Conservation (phyloP, 1,140 invertebrate species). For the Calosoma granatense region DNA sequence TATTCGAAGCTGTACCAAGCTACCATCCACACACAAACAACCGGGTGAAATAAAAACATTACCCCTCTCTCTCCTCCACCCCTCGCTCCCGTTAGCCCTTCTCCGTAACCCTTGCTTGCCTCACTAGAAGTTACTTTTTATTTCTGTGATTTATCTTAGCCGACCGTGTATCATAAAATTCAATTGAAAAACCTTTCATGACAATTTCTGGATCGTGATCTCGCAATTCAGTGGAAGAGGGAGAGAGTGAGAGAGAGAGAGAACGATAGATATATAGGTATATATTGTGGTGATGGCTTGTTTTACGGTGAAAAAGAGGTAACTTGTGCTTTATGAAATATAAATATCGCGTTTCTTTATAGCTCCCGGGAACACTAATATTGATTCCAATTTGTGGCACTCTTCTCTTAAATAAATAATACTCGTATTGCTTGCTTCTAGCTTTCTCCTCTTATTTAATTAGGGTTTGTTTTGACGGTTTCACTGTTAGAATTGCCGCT, state of each 20-base stretch:
- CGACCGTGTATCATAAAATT: constrained; percentile 1
- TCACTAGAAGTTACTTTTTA: no score
- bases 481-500: not conserved
- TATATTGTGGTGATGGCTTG: no score
- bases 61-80: not conserved
- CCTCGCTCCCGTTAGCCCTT: not conserved
- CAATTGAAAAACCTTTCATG: constrained; percentile 8
- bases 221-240: no score
- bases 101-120: no score
- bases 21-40: not conserved
- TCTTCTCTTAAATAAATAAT: constrained; percentile 7
- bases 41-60: constrained; percentile 1
- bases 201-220: constrained; percentile 1
- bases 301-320: not conserved
- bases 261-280: not conserved
- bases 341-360: constrained; percentile 4
- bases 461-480: constrained; percentile 4
- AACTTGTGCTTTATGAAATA: not conserved
- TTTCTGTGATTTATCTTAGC: constrained; percentile 5
- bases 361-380: not conserved
- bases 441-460: constrained; percentile 3
- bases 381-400: constrained; percentile 6
- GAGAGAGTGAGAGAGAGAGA: not conserved
- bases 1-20: not conserved
- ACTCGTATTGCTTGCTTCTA: constrained; percentile 1